phyloP scores from a whole-genome alignment of 2,797 vertebrate species.

The Anguilla pacifica region DNA sequence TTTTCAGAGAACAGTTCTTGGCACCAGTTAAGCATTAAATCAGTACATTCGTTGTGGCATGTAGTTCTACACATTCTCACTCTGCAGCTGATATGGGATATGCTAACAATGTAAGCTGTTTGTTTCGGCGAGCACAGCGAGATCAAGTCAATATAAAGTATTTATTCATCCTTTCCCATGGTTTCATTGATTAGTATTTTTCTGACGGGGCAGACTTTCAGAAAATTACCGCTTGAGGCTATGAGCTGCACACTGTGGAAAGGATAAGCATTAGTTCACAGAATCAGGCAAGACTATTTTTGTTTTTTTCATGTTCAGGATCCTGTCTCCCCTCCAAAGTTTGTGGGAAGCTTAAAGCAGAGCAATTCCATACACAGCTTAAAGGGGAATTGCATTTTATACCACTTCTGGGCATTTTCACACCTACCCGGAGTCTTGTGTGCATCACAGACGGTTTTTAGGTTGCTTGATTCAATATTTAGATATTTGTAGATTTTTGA shows the following conservation, averaged over 20 bases:
- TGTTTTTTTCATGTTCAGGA: background rate
- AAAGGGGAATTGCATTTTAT: too few species aligned
- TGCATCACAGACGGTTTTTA: too few species aligned
- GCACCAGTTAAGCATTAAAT: background rate
- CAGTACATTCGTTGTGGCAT: background rate
- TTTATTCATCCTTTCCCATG: background rate
- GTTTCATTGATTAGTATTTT: background rate
- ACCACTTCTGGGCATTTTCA: too few species aligned
- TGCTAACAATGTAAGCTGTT: background rate
- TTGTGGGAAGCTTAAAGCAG: too few species aligned
- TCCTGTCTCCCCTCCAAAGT: too few species aligned
- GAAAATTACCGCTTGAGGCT: background rate
- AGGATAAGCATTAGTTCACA: background rate
- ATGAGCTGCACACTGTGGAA: background rate
- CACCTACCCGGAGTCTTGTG: too few species aligned
- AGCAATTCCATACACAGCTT: too few species aligned
- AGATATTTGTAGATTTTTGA: too few species aligned
- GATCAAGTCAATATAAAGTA: background rate
- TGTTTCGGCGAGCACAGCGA: background rate
- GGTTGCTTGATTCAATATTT: too few species aligned
- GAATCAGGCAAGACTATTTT: too few species aligned
- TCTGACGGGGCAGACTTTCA: background rate
- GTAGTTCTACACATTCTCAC: background rate
- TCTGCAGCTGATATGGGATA: background rate
- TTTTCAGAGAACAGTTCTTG: background rate